Evolutionary conservation across 1,140 invertebrate genomes (phyloP).

Genomic region (Colletes latitarsis): DNA sequence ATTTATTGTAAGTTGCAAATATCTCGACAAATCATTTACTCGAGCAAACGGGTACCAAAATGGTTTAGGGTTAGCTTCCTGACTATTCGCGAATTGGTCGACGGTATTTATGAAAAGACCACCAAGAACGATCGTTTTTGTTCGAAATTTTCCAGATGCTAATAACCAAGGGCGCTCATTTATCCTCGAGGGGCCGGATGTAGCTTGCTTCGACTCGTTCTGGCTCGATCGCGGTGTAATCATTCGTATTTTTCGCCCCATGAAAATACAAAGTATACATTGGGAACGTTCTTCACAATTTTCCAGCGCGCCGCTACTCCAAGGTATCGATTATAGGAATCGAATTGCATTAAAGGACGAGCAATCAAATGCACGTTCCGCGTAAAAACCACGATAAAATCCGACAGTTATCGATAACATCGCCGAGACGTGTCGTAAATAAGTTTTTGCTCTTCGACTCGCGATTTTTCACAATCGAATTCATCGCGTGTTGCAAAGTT

Average conservation of each 20-base stretch:
- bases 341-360: neutral
- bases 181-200: constrained; percentile 22
- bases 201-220: neutral
- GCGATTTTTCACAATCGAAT: neutral
- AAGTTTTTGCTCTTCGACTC: neutral
- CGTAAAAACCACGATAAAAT: too few relatives aligned
- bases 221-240: neutral
- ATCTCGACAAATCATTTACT: neutral
- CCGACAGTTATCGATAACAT: constrained; percentile 21
- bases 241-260: constrained; percentile 19
- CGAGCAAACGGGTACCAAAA: neutral
- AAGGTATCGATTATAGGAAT: constrained; percentile 31
- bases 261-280: neutral
- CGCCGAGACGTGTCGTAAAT: neutral
- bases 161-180: neutral
- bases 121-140: neutral
- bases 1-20: neutral
- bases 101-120: neutral
- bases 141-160: neutral
- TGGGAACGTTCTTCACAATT: constrained; percentile 6
- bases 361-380: neutral
- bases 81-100: neutral
- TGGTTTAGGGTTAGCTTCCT: too few relatives aligned
- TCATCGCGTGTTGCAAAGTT: neutral
- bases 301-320: neutral